Percentiles rank a stretch among this genome's conserved stretches.
Evolutionary conservation across 2,797 vertebrate species (phyloP).

Genomic region (Orientallactaga sibirica): DNA sequence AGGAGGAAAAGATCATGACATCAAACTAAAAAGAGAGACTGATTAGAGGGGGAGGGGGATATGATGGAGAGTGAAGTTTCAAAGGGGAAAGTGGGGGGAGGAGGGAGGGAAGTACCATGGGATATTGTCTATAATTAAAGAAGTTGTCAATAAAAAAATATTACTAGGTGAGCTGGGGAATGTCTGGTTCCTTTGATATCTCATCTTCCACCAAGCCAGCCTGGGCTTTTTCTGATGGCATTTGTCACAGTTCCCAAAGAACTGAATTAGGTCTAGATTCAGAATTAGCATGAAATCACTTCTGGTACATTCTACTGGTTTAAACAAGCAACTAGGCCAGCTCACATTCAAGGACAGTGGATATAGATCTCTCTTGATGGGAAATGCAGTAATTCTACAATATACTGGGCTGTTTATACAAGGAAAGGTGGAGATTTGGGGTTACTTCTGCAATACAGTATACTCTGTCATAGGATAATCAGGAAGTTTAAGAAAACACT

Average conservation of each 20-base stretch:
- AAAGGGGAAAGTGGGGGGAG: too few relatives aligned
- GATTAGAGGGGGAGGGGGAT: too few relatives aligned
- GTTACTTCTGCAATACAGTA: neutral
- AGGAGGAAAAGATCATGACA: too few relatives aligned
- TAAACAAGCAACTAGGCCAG: neutral
- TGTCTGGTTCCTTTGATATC: neutral
- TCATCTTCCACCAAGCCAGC: conserved; percentile 20
- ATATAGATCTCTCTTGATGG: neutral
- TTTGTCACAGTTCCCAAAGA: neutral
- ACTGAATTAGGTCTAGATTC: neutral
- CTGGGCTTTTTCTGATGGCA: neutral
- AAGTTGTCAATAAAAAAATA: too few relatives aligned
- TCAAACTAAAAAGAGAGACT: too few relatives aligned
- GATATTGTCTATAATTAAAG: too few relatives aligned
- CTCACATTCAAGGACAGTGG: neutral
- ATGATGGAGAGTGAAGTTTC: too few relatives aligned
- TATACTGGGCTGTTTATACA: neutral
- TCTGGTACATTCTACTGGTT: neutral
- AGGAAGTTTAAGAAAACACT: conserved; percentile 15
- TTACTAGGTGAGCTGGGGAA: neutral
- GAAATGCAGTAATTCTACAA: neutral
- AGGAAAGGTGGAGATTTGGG: neutral
- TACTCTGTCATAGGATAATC: conserved; percentile 7
- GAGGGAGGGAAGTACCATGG: too few relatives aligned
- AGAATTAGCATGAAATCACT: neutral